Percentiles rank a stretch among this genome's conserved stretches.
phyloP scores from a whole-genome alignment of 1,140 invertebrate genomes.

The Antheraea mylitta region DNA sequence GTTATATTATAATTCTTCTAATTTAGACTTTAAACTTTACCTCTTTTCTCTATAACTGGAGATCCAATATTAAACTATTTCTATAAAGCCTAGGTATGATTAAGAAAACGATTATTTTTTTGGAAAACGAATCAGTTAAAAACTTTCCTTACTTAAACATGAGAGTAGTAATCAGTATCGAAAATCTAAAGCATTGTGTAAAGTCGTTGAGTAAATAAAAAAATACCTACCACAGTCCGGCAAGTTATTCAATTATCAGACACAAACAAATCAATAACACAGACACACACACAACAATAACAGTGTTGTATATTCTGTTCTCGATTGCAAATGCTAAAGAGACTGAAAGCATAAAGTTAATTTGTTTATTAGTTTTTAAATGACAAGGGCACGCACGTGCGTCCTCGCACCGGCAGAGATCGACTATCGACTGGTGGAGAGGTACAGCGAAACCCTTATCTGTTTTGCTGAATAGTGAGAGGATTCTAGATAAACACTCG shows the following conservation, averaged over 20 bases:
- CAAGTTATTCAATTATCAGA: not conserved
- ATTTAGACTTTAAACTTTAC: too few relatives aligned
- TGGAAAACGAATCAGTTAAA: too few relatives aligned
- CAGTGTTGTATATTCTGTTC: not conserved
- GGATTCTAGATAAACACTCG: slow-evolving; percentile 4
- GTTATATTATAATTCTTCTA: too few relatives aligned
- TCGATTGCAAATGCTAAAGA: not conserved
- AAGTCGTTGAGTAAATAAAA: not conserved
- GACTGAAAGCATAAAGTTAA: not conserved
- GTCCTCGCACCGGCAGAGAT: not conserved
- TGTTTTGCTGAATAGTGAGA: slow-evolving; percentile 10
- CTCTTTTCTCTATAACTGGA: too few relatives aligned
- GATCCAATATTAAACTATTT: too few relatives aligned
- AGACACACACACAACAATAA: too few relatives aligned
- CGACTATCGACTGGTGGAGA: not conserved
- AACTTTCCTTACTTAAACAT: too few relatives aligned
- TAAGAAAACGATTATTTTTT: too few relatives aligned
- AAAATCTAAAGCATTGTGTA: too few relatives aligned
- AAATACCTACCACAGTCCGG: not conserved
- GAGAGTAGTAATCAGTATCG: too few relatives aligned
- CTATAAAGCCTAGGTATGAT: too few relatives aligned
- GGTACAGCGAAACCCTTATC: slow-evolving; percentile 5
- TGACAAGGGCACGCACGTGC: not conserved
- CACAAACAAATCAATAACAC: not conserved
- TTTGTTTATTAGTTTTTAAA: not conserved